A percentile compares a stretch with the other conserved stretches of the same genome.
phyloP scores from a whole-genome alignment of 1,140 invertebrate species.

The Calephelis virginiensis region DNA sequence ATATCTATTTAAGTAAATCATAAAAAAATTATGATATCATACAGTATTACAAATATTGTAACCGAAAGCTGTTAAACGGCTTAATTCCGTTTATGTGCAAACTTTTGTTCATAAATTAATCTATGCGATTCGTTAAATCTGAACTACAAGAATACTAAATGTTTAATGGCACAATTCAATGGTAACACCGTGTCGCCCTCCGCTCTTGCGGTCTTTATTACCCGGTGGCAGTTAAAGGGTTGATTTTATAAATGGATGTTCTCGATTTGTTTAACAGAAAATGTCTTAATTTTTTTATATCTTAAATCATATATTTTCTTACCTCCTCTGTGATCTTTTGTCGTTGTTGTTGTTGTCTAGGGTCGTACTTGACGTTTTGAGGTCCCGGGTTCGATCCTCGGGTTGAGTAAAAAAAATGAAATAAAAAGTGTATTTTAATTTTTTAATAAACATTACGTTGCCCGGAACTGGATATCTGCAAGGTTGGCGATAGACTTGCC shows the following conservation, averaged over 20 bases:
- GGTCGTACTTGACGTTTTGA: no score
- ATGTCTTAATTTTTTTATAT: neutral
- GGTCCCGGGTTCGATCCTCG: no score
- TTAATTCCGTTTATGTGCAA: constrained; percentile 8
- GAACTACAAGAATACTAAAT: constrained; percentile 52
- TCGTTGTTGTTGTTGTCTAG: no score
- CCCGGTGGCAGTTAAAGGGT: constrained; percentile 50
- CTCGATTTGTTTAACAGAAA: constrained; percentile 14
- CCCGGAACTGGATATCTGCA: no score
- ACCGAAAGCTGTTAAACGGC: constrained; percentile 3
- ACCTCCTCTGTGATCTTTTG: no score
- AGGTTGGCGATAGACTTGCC: no score
- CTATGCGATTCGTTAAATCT: constrained; percentile 28
- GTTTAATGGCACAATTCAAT: constrained; percentile 66
- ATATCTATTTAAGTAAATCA: neutral
- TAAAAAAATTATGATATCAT: neutral
- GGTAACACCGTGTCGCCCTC: constrained; percentile 48
- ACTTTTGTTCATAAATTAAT: constrained; percentile 9
- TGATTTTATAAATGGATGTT: constrained; percentile 60
- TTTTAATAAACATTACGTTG: no score
- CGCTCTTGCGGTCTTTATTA: constrained; percentile 45
- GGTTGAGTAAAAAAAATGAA: no score
- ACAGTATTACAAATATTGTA: neutral
- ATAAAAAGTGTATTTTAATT: no score
- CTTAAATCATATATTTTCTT: neutral